These are phyloP conservation scores for Stegana nigrithorax DNA, from an alignment of 2,888 invertebrate genomes.

Conservation along the genomic window DNA sequence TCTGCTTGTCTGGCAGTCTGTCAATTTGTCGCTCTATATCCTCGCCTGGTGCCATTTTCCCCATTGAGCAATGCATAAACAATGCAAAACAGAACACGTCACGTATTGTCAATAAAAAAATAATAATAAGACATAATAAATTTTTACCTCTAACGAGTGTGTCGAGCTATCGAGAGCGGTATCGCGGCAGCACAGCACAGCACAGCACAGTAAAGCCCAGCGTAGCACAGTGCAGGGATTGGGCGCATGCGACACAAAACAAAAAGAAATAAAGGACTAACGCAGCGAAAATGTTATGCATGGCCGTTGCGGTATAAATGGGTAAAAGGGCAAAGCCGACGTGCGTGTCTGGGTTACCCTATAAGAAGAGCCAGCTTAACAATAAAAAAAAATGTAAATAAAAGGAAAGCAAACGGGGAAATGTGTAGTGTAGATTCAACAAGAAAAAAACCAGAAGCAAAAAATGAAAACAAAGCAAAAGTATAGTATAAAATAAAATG, in stretches of 20 bases:
- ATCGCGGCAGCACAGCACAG: not conserved
- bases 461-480: not conserved
- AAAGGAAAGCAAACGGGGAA: not conserved
- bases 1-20: no score
- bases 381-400: not conserved
- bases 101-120: slow-evolving; percentile 66
- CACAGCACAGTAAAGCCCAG: slow-evolving; percentile 15
- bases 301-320: not conserved
- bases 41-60: no score
- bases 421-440: not conserved
- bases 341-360: not conserved
- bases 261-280: not conserved
- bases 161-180: slow-evolving; percentile 1
- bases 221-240: slow-evolving; percentile 10
- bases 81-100: slow-evolving; percentile 48
- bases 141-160: slow-evolving; percentile 59
- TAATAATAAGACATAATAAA: slow-evolving; percentile 65
- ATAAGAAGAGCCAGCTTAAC: not conserved
- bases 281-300: not conserved
- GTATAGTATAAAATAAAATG: slow-evolving; percentile 36
- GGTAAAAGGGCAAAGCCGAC: not conserved
- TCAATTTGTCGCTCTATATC: no score
- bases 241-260: slow-evolving; percentile 9
- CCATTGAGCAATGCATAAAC: slow-evolving; percentile 16
- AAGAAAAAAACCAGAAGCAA: not conserved